Percentiles rank a stretch among this genome's conserved stretches.
phyloP scores from a whole-genome alignment of 2,113 vertebrate species.

The Sakesphorus luctuosus region DNA sequence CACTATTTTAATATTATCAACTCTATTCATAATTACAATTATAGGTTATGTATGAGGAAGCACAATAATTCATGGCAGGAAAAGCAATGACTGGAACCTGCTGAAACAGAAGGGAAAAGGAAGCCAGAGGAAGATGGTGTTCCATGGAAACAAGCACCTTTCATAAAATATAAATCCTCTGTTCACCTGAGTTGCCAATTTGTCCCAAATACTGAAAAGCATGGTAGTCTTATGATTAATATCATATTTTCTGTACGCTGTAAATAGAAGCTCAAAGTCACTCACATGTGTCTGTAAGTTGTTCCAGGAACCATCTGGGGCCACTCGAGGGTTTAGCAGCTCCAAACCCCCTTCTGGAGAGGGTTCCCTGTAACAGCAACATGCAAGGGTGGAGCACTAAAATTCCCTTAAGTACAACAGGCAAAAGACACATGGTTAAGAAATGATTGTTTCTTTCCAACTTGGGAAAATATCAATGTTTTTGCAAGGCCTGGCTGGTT shows the following conservation, averaged over 20 bases:
- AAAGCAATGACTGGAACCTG: background rate
- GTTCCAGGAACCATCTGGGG: background rate
- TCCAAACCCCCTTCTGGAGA: background rate
- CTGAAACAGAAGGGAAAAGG: slow-evolving; percentile 5
- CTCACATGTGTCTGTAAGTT: background rate
- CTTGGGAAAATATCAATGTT: background rate
- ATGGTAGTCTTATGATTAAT: background rate
- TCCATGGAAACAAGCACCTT: background rate
- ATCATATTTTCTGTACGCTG: fast-evolving
- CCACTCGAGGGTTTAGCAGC: background rate
- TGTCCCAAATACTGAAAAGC: background rate
- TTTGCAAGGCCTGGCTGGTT: background rate
- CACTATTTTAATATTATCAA: background rate
- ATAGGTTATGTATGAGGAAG: background rate
- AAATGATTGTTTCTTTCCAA: background rate
- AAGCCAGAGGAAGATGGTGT: background rate
- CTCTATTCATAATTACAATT: background rate
- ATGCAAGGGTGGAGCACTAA: background rate
- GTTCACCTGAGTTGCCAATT: background rate
- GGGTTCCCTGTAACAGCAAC: background rate
- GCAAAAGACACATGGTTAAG: background rate
- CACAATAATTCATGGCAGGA: background rate
- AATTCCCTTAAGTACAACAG: background rate
- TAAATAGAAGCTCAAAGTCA: background rate
- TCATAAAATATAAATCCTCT: background rate